Percentiles rank a stretch among this genome's conserved stretches.
Conservation (phyloP, 2,888 invertebrate genomes). For the Acrocyrtus sp. region DNA sequence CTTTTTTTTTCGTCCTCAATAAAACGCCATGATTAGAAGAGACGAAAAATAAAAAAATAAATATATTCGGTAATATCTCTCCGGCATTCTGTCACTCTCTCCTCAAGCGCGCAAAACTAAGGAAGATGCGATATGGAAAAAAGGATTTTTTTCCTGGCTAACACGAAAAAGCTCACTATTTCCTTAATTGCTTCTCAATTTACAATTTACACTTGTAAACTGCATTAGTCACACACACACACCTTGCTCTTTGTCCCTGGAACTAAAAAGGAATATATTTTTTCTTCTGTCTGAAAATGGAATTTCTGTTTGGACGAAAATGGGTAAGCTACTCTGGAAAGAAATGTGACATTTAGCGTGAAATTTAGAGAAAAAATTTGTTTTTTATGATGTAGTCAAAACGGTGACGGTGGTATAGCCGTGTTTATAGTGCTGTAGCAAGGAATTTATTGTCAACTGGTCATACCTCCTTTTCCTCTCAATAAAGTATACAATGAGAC, state of each 20-base stretch:
- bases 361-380: slow-evolving; percentile 5
- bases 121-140: too few species aligned
- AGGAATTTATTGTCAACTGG: neutral
- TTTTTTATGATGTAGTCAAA: too few species aligned
- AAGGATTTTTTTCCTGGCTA: neutral
- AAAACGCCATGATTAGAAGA: too few species aligned
- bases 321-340: neutral
- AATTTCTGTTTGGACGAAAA: neutral
- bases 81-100: neutral
- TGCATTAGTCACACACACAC: neutral
- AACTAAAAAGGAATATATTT: neutral
- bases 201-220: neutral
- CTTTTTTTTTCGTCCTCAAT: too few species aligned
- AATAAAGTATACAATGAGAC: neutral
- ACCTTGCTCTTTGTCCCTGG: neutral
- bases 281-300: too few species aligned
- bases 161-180: neutral
- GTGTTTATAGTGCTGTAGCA: too few species aligned
- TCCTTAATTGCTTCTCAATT: neutral
- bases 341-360: slow-evolving; percentile 26
- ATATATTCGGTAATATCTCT: too few species aligned
- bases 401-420: too few species aligned
- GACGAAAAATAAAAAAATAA: too few species aligned
- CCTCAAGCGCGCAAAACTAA: too few species aligned
- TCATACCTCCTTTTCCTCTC: neutral